Evolutionary conservation across 2,888 invertebrate genomes (phyloP).

Genomic region (Parnassius orleans): DNA sequence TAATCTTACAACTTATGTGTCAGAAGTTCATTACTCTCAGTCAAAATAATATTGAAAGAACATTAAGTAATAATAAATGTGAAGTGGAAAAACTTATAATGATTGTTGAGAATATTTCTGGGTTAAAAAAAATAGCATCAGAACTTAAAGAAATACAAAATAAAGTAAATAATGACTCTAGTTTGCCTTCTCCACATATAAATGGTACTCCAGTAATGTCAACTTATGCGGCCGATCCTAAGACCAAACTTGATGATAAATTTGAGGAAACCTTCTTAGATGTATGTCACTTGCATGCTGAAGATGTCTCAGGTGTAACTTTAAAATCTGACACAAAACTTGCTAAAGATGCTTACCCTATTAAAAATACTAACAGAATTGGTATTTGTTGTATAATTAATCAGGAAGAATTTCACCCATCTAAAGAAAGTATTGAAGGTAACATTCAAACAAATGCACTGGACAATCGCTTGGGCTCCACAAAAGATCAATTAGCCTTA

Average conservation of each 20-base stretch:
- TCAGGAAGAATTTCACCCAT: slow-evolving; percentile 65
- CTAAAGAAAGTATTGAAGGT: slow-evolving; percentile 54
- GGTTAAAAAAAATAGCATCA: slow-evolving; percentile 44
- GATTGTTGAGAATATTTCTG: slow-evolving; percentile 55
- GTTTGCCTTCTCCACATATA: slow-evolving; percentile 12
- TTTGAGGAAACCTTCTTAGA: slow-evolving; percentile 45
- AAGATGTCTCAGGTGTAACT: slow-evolving; percentile 41
- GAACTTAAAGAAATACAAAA: slow-evolving; percentile 50
- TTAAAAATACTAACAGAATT: slow-evolving; percentile 55
- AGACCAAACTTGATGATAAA: slow-evolving; percentile 31
- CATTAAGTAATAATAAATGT: slow-evolving; percentile 36
- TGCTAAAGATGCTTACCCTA: slow-evolving; percentile 49
- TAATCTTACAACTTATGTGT: slow-evolving; percentile 64
- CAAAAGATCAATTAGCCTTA: slow-evolving; percentile 51
- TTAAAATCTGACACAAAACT: slow-evolving; percentile 54
- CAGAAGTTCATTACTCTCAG: slow-evolving; percentile 55
- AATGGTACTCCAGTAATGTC: slow-evolving; percentile 33
- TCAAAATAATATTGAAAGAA: slow-evolving; percentile 28
- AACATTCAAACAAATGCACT: slow-evolving; percentile 37
- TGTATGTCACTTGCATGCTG: slow-evolving; percentile 41
- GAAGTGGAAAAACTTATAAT: slow-evolving; percentile 49
- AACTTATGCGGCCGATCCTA: slow-evolving; percentile 25
- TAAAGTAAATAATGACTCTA: slow-evolving; percentile 37
- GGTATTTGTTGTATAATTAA: slow-evolving; percentile 71
- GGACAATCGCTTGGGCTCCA: slow-evolving; percentile 54